Conservation (phyloP, 2,113 vertebrate species). For the Oreochromis tanganicae region DNA sequence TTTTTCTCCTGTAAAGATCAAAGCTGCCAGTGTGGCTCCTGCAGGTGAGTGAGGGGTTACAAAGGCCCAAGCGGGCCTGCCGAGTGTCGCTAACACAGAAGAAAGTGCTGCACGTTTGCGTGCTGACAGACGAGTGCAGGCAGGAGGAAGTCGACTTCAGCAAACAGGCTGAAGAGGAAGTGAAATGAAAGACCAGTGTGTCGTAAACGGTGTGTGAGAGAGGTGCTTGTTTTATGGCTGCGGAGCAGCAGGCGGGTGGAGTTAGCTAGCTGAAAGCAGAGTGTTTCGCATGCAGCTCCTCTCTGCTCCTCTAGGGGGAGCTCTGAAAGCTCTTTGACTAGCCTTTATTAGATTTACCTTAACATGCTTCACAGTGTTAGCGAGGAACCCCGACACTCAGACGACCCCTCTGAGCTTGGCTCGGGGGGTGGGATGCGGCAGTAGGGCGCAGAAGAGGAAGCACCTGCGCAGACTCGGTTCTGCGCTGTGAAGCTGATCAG, state of each 20-base stretch:
- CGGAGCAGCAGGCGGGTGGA: background rate
- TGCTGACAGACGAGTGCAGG: background rate
- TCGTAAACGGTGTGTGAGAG: background rate
- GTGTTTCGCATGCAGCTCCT: background rate
- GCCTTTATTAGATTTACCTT: background rate
- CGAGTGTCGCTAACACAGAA: no score
- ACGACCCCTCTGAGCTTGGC: background rate
- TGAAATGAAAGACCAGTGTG: background rate
- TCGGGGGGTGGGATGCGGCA: background rate
- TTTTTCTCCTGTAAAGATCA: background rate
- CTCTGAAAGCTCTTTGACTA: background rate
- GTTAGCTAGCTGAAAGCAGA: background rate
- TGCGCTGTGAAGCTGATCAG: background rate
- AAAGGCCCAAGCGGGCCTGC: background rate
- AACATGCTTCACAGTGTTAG: background rate
- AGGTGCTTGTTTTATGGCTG: background rate
- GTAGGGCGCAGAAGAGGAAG: background rate
- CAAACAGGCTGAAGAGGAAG: background rate
- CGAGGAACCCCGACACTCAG: background rate
- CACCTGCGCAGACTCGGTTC: background rate
- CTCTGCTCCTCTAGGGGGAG: background rate
- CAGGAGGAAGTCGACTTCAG: background rate
- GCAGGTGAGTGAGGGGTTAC: background rate
- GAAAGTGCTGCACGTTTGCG: background rate
- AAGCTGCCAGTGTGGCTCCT: background rate